Conservation (phyloP, 2,113 vertebrate genomes). For the Oreochromis aureus region DNA sequence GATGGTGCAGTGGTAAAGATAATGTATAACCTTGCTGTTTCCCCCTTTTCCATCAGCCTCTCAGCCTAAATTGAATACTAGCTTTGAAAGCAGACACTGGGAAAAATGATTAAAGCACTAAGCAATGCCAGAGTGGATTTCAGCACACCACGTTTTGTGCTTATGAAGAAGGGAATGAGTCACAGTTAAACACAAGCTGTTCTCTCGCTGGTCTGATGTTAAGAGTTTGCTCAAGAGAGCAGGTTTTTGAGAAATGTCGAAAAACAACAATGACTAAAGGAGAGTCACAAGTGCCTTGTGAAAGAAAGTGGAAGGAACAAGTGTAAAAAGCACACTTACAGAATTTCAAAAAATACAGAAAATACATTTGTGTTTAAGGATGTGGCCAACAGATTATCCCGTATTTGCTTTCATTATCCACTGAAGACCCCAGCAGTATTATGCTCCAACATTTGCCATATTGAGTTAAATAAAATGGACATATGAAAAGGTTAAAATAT, state of each 20-base stretch:
- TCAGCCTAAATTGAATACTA: not conserved
- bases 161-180: conserved; percentile 51
- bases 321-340: not conserved
- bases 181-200: conserved; percentile 52
- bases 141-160: conserved; percentile 27
- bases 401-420: not conserved
- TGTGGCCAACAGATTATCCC: not conserved
- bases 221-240: not conserved
- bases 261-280: conserved; percentile 5
- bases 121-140: conserved; percentile 20
- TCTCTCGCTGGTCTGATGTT: conserved; percentile 31
- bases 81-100: not conserved
- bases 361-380: not conserved
- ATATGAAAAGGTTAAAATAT: conserved; percentile 12
- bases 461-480: not conserved
- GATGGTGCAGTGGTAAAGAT: not conserved
- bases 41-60: not conserved
- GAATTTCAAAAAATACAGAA: not conserved
- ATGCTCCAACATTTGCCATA: not conserved
- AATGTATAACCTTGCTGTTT: not conserved
- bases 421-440: not conserved
- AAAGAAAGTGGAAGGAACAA: not conserved
- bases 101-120: not conserved
- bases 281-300: not conserved
- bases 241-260: not conserved